A percentile compares a stretch with the other conserved stretches of the same genome.
Evolutionary conservation across 2,113 vertebrate genomes (phyloP).

Genomic region (Labeo catla): DNA sequence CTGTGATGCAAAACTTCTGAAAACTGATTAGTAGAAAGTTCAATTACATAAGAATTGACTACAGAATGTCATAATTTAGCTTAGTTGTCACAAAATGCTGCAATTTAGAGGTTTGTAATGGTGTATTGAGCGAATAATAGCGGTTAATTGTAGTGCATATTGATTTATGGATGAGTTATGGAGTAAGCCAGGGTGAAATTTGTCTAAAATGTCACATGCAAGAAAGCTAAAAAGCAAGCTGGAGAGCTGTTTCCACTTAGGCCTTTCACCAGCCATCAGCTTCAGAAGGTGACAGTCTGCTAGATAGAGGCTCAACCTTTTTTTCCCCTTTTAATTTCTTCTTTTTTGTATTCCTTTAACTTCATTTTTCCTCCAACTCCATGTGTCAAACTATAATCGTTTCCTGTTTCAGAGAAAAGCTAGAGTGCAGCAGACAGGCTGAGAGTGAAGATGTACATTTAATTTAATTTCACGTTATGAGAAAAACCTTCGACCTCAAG

Average conservation of each 20-base stretch:
- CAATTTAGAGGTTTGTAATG: constrained; percentile 4
- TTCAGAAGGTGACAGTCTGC: not conserved
- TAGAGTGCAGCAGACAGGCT: not conserved
- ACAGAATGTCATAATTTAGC: not conserved
- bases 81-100: constrained; percentile 8
- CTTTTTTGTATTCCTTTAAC: not conserved
- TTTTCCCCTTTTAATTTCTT: not conserved
- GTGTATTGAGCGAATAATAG: constrained; percentile 14
- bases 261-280: not conserved
- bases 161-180: constrained; percentile 23
- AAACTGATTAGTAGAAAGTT: not conserved
- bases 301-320: not conserved
- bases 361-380: not conserved
- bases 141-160: not conserved
- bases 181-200: not conserved
- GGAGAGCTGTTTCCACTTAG: not conserved
- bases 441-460: not conserved
- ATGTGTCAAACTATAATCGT: not conserved
- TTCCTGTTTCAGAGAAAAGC: constrained; percentile 3
- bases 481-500: not conserved
- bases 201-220: constrained; percentile 15
- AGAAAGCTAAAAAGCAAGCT: not conserved
- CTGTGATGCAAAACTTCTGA: not conserved
- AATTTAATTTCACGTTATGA: not conserved
- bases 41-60: not conserved